A percentile compares a stretch with the other conserved stretches of the same genome.
phyloP scores from a whole-genome alignment of 2,888 invertebrate genomes.

The Troilus luridus region DNA sequence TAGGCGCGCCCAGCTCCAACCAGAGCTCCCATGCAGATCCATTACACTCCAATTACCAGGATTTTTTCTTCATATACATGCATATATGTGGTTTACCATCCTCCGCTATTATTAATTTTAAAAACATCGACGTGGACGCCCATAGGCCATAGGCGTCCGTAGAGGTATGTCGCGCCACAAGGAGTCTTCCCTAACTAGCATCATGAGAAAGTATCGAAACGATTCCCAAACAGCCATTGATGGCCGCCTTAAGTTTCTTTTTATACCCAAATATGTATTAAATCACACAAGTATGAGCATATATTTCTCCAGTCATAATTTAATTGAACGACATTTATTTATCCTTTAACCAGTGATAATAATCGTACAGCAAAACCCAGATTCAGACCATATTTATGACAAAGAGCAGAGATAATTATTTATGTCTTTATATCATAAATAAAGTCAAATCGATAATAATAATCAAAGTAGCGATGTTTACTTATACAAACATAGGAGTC shows the following conservation, averaged over 20 bases:
- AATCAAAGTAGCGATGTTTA: no score
- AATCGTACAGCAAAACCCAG: no score
- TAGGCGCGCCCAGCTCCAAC: slow-evolving; percentile 22
- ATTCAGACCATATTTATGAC: no score
- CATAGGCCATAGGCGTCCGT: background rate
- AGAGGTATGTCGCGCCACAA: background rate
- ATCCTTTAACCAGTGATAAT: no score
- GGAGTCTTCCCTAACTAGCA: background rate
- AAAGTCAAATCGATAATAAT: no score
- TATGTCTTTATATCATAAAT: no score
- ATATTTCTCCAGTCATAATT: no score
- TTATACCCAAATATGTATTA: background rate
- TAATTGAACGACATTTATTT: no score
- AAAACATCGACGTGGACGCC: background rate
- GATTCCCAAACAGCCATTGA: background rate
- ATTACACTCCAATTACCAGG: background rate
- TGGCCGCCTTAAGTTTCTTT: background rate
- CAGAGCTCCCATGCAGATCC: slow-evolving; percentile 15
- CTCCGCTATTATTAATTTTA: background rate
- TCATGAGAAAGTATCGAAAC: background rate
- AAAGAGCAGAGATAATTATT: no score
- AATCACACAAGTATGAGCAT: no score
- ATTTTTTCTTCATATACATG: background rate
- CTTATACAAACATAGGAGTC: no score
- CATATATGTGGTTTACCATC: background rate